Percentiles rank a stretch among this genome's conserved stretches.
phyloP scores from a whole-genome alignment of 1,140 invertebrate genomes.

The Hypsibius dujardini region DNA sequence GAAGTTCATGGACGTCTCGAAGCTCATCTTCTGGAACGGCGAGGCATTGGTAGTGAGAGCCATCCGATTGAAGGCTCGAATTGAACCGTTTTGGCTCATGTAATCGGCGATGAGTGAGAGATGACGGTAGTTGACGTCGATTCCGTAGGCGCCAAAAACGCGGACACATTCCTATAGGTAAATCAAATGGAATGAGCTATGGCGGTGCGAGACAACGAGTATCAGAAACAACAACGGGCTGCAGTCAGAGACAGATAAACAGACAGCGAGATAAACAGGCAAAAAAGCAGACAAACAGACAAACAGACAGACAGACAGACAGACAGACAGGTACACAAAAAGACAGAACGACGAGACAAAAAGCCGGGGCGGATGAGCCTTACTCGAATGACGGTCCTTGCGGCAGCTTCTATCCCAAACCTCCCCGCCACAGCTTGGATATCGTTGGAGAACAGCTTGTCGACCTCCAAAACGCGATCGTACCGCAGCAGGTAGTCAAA shows the following conservation, averaged over 20 bases:
- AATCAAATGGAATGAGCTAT: neutral
- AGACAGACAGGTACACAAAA: no score
- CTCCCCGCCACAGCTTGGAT: conserved; percentile 64
- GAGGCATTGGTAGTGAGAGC: conserved; percentile 72
- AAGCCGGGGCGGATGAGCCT: no score
- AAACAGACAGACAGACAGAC: no score
- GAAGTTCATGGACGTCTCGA: conserved; percentile 76
- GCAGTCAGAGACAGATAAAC: no score
- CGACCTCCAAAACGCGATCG: conserved; percentile 58
- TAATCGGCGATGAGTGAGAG: conserved; percentile 82
- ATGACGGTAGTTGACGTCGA: conserved; percentile 80
- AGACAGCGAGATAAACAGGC: no score
- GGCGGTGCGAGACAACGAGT: no score
- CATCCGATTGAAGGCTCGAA: conserved; percentile 68
- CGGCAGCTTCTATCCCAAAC: conserved; percentile 91
- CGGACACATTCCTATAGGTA: conserved; percentile 62
- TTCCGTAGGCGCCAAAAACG: conserved; percentile 88
- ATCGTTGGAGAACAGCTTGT: conserved; percentile 77
- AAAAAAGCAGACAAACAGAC: no score
- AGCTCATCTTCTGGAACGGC: conserved; percentile 92
- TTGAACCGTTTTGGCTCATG: conserved; percentile 84
- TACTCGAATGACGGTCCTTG: conserved; percentile 57
- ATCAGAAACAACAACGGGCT: no score
- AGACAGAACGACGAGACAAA: no score
- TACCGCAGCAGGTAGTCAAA: conserved; percentile 63